Conservation (phyloP, 2,888 invertebrate genomes). For the Diogma glabrata region DNA sequence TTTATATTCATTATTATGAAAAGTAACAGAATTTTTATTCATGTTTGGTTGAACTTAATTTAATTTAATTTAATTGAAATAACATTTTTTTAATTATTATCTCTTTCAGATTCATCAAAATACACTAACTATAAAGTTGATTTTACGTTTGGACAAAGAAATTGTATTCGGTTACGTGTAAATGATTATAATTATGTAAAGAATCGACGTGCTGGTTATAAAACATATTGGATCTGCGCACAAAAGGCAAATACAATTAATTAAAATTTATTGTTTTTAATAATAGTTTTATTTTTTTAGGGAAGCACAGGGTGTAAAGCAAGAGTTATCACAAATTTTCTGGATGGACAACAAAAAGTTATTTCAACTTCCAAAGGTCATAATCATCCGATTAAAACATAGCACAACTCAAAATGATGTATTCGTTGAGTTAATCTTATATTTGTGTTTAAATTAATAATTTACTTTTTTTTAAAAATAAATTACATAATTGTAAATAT, state of each 20-base stretch:
- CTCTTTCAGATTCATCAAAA: conserved; percentile 6
- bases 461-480: no score
- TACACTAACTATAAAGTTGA: not conserved
- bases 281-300: conserved; percentile 20
- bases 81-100: no score
- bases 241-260: conserved; percentile 28
- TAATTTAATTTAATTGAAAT: not conserved
- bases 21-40: not conserved
- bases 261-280: conserved; percentile 7
- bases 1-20: conserved; percentile 1
- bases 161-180: conserved; percentile 30
- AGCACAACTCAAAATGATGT: conserved; percentile 31
- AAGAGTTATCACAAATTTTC: conserved; percentile 33
- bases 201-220: conserved; percentile 32
- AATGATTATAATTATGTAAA: conserved; percentile 33
- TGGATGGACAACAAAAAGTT: conserved; percentile 33
- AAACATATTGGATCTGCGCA: conserved; percentile 37
- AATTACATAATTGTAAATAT: no score
- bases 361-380: conserved; percentile 32
- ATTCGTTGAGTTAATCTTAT: no score
- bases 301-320: conserved; percentile 36
- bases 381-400: conserved; percentile 28
- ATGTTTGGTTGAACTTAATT: not conserved
- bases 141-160: conserved; percentile 28
- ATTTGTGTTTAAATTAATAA: no score